Conservation (phyloP, 2,797 vertebrate genomes). For the Acanthopagrus latus region DNA sequence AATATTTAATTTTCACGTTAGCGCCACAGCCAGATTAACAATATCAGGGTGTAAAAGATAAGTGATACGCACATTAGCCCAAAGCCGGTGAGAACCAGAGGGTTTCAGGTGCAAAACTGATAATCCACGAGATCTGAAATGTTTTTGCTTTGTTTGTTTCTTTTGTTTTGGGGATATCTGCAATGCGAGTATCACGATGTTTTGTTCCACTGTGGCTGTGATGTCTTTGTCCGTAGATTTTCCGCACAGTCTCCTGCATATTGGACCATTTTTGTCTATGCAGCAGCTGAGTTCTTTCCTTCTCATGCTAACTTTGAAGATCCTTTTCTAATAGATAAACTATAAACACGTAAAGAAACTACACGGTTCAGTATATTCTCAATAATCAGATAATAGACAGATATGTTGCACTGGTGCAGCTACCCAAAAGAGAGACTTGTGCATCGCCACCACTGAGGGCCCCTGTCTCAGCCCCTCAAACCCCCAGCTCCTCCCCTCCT, state of each 20-base stretch:
- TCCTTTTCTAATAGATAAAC: background rate
- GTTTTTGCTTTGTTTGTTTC: slow-evolving; percentile 14
- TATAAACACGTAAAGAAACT: background rate
- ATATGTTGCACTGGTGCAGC: slow-evolving; percentile 24
- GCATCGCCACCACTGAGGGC: slow-evolving; percentile 44
- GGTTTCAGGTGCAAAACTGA: slow-evolving; percentile 46
- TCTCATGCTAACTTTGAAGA: background rate
- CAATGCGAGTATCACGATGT: background rate
- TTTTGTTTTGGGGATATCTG: slow-evolving; percentile 21
- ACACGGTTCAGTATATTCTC: background rate
- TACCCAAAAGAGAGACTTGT: slow-evolving; percentile 44
- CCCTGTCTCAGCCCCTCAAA: slow-evolving; percentile 45
- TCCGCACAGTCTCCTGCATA: background rate
- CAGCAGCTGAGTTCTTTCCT: background rate
- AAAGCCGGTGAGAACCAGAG: slow-evolving; percentile 40
- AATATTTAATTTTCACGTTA: slow-evolving; percentile 47
- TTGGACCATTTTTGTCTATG: background rate
- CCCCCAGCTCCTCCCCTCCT: slow-evolving; percentile 65
- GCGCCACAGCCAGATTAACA: slow-evolving; percentile 51
- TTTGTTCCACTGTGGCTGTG: slow-evolving; percentile 7
- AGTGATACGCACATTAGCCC: slow-evolving; percentile 49
- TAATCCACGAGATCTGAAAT: slow-evolving; percentile 34
- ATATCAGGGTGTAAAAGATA: slow-evolving; percentile 51
- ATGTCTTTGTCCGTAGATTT: background rate
- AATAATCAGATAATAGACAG: background rate